These are phyloP conservation scores for Scaptomyza flava DNA, from an alignment of 2,888 invertebrate species.

Conservation along the genomic window DNA sequence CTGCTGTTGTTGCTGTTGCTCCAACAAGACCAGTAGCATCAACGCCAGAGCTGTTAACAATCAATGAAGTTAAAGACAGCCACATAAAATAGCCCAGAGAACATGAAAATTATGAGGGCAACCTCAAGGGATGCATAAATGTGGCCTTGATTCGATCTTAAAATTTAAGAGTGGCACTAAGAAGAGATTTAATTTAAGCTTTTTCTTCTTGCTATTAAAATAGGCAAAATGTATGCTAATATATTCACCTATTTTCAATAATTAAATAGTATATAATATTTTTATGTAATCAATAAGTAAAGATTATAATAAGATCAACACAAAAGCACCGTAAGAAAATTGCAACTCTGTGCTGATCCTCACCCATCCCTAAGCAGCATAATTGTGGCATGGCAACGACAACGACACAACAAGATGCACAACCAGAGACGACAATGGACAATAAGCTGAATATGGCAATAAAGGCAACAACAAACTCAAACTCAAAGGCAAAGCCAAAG, in stretches of 20 bases:
- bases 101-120: constrained; percentile 40
- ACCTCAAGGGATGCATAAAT: constrained; percentile 33
- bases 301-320: constrained; percentile 21
- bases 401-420: constrained; percentile 38
- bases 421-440: constrained; percentile 52
- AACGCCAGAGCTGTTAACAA: constrained; percentile 65
- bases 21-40: constrained; percentile 67
- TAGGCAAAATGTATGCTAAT: too few species aligned
- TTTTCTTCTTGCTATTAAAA: too few species aligned
- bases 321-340: constrained; percentile 29
- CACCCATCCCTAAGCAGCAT: constrained; percentile 44
- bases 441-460: constrained; percentile 60
- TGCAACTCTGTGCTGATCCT: constrained; percentile 37
- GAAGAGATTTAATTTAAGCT: too few species aligned
- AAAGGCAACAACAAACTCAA: constrained; percentile 27
- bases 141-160: constrained; percentile 38
- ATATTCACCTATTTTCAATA: too few species aligned
- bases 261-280: too few species aligned
- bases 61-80: constrained; percentile 54
- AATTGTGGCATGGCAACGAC: constrained; percentile 37
- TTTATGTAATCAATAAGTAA: too few species aligned
- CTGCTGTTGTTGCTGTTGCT: constrained; percentile 26
- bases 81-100: constrained; percentile 49
- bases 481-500: constrained; percentile 8
- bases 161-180: background rate